Conservation (phyloP, 2,113 vertebrate genomes). For the Blennius ocellaris region DNA sequence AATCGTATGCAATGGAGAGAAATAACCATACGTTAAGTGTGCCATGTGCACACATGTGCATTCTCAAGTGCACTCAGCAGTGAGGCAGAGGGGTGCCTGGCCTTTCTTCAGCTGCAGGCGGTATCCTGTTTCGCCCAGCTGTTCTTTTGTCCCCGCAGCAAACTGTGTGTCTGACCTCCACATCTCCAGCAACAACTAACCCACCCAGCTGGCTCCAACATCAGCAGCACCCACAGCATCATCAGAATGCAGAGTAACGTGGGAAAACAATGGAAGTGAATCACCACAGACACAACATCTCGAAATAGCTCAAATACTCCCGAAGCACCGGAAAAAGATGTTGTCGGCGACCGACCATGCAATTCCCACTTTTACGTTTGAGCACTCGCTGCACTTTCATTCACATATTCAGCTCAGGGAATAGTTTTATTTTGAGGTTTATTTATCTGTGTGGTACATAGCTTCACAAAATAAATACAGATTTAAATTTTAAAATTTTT, state of each 20-base stretch:
- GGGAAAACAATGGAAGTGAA: slow-evolving; percentile 43
- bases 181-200: slow-evolving; percentile 53
- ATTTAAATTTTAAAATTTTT: neutral
- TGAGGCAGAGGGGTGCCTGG: slow-evolving; percentile 41
- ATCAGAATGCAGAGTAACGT: slow-evolving; percentile 37
- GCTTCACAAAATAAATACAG: neutral
- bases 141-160: slow-evolving; percentile 65
- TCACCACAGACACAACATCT: slow-evolving; percentile 36
- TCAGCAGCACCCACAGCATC: slow-evolving; percentile 43
- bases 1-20: slow-evolving; percentile 42
- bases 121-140: slow-evolving; percentile 57
- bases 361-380: neutral
- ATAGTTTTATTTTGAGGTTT: slow-evolving; percentile 7
- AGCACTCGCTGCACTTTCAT: slow-evolving; percentile 28
- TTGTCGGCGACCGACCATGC: neutral
- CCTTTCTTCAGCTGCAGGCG: slow-evolving; percentile 60
- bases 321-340: neutral
- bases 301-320: slow-evolving; percentile 17
- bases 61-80: slow-evolving; percentile 11
- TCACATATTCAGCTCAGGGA: neutral
- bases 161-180: slow-evolving; percentile 64
- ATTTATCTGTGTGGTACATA: neutral
- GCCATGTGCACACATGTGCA: slow-evolving; percentile 23
- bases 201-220: slow-evolving; percentile 69
- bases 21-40: slow-evolving; percentile 41